These are phyloP conservation scores for Kryptopterus vitreolus DNA, from an alignment of 2,797 vertebrate species.

Conservation along the genomic window DNA sequence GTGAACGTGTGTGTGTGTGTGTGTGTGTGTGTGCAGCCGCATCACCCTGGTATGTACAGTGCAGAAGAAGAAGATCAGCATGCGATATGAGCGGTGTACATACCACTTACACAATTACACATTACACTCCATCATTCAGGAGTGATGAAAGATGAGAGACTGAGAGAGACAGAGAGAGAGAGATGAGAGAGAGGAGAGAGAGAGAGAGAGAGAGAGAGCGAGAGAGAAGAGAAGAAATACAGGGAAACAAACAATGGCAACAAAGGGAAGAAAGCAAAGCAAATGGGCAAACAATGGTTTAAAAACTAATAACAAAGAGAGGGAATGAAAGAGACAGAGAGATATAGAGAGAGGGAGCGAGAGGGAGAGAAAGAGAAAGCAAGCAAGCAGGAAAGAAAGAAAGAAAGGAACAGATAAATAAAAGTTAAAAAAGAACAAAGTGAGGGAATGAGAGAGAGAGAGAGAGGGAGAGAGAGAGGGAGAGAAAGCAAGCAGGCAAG, in stretches of 20 bases:
- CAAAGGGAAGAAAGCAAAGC: too few species aligned
- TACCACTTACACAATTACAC: constrained; percentile 53
- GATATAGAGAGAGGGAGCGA: background rate
- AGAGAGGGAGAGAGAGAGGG: background rate
- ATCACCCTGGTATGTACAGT: constrained; percentile 9
- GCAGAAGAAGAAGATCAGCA: constrained; percentile 46
- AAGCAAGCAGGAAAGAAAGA: background rate
- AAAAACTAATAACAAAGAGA: background rate
- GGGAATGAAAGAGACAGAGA: background rate
- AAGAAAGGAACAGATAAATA: too few species aligned
- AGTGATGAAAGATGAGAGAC: constrained; percentile 29
- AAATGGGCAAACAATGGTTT: constrained; percentile 13
- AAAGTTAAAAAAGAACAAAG: too few species aligned
- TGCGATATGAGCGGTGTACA: constrained; percentile 47
- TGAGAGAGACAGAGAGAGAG: background rate
- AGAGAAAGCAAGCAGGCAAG: background rate
- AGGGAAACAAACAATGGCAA: too few species aligned
- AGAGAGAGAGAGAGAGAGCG: background rate
- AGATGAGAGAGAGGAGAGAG: background rate
- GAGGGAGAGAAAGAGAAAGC: constrained; percentile 13
- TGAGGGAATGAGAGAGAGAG: too few species aligned
- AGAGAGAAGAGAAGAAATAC: background rate
- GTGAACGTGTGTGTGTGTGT: constrained; percentile 33
- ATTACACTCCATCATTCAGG: constrained; percentile 54
- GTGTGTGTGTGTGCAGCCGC: constrained; percentile 35